Conservation (phyloP, 1,140 invertebrate species). For the Amyelois transitella region DNA sequence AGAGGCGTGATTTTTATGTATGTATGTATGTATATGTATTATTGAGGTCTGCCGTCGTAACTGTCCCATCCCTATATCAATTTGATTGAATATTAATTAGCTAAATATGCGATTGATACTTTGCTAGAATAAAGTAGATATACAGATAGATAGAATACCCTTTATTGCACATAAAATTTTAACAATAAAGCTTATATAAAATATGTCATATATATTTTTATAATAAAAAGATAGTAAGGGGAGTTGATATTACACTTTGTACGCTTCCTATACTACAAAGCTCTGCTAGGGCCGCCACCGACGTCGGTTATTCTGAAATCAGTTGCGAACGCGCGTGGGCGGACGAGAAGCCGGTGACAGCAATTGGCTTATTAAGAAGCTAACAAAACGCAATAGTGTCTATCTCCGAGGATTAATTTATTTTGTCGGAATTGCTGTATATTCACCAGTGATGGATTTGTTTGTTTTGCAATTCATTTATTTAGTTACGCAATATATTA, state of each 20-base stretch:
- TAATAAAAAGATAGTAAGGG: neutral
- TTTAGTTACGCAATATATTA: neutral
- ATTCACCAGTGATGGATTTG: slow-evolving; percentile 28
- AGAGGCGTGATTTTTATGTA: too few species aligned
- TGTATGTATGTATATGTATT: too few species aligned
- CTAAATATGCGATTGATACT: too few species aligned
- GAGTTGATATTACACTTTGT: neutral
- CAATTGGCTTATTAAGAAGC: slow-evolving; percentile 60
- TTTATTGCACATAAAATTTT: too few species aligned
- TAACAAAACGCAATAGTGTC: slow-evolving; percentile 42
- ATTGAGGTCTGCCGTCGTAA: too few species aligned
- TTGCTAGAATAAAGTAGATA: too few species aligned
- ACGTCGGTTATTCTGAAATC: slow-evolving; percentile 55
- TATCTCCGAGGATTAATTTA: slow-evolving; percentile 39
- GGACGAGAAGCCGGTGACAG: slow-evolving; percentile 43
- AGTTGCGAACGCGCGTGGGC: slow-evolving; percentile 50
- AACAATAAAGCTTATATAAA: too few species aligned
- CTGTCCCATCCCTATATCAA: too few species aligned
- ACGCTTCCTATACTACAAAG: too few species aligned
- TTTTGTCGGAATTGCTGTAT: slow-evolving; percentile 28
- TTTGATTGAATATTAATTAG: too few species aligned
- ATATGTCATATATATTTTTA: too few species aligned
- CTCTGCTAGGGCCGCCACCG: neutral
- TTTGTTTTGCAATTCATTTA: slow-evolving; percentile 12
- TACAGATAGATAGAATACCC: too few species aligned